phyloP scores from a whole-genome alignment of 1,140 invertebrate species.

The Epicauta chinensis region DNA sequence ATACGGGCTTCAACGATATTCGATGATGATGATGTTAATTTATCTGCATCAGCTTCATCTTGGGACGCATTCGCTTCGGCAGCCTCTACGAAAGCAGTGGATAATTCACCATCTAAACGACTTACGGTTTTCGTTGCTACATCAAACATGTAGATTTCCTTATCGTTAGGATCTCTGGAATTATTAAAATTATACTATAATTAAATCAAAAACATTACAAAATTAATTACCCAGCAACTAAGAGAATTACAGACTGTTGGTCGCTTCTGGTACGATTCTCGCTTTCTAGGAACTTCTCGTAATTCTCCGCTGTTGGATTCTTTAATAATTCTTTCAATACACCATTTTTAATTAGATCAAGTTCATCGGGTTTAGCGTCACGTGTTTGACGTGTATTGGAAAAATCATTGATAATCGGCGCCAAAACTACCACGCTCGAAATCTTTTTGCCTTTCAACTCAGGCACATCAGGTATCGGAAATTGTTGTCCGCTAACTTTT shows the following conservation, averaged over 20 bases:
- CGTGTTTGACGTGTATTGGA: constrained; percentile 40
- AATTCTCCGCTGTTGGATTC: constrained; percentile 68
- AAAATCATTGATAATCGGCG: constrained; percentile 61
- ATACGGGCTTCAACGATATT: constrained; percentile 29
- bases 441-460: constrained; percentile 66
- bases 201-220: background rate
- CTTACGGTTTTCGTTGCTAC: constrained; percentile 59
- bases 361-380: constrained; percentile 48
- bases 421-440: constrained; percentile 73
- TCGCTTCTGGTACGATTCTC: constrained; percentile 65
- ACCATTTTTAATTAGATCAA: constrained; percentile 60
- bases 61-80: constrained; percentile 56
- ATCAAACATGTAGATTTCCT: constrained; percentile 83
- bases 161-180: constrained; percentile 49
- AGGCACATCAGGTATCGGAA: constrained; percentile 69
- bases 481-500: constrained; percentile 76
- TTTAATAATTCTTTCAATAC: constrained; percentile 67
- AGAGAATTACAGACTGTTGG: constrained; percentile 68
- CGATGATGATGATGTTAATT: background rate
- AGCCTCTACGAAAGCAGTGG: constrained; percentile 73
- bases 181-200: no score
- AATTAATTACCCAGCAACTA: constrained; percentile 66
- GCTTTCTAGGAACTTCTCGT: constrained; percentile 69
- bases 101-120: constrained; percentile 67
- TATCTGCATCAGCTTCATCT: constrained; percentile 8